These are phyloP conservation scores for Pherbina coryleti DNA, from an alignment of 2,888 invertebrate species.

Conservation along the genomic window DNA sequence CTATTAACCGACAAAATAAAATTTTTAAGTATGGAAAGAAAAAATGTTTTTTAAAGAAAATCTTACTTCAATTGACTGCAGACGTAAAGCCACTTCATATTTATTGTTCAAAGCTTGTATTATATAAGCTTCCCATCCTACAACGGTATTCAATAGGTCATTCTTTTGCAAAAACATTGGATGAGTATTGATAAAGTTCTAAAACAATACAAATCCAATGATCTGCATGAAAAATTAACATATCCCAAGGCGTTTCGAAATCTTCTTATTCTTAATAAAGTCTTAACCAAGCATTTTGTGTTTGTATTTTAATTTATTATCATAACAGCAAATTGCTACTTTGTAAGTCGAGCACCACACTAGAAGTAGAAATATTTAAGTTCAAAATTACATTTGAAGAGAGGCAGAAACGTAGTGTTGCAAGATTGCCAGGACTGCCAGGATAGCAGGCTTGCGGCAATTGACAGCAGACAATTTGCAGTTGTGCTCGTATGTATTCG, in stretches of 20 bases:
- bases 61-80: too few relatives aligned
- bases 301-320: constrained; percentile 17
- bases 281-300: constrained; percentile 15
- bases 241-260: constrained; percentile 11
- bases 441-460: constrained; percentile 19
- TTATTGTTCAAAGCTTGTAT: neutral
- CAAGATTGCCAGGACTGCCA: neutral
- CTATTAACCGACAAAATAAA: too few relatives aligned
- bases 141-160: neutral
- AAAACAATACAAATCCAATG: constrained; percentile 8
- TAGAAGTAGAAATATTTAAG: neutral
- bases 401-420: neutral
- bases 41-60: too few relatives aligned
- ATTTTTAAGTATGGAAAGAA: too few relatives aligned
- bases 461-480: constrained; percentile 35
- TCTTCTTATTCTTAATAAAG: constrained; percentile 14
- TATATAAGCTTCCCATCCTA: neutral
- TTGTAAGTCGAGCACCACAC: constrained; percentile 3
- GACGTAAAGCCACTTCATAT: neutral
- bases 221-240: constrained; percentile 21
- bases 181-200: neutral
- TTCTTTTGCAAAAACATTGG: neutral
- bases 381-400: neutral
- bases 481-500: constrained; percentile 11
- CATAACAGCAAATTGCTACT: constrained; percentile 21